Evolutionary conservation across 2,888 invertebrate genomes (phyloP).

Genomic region (Trichacis sp.): DNA sequence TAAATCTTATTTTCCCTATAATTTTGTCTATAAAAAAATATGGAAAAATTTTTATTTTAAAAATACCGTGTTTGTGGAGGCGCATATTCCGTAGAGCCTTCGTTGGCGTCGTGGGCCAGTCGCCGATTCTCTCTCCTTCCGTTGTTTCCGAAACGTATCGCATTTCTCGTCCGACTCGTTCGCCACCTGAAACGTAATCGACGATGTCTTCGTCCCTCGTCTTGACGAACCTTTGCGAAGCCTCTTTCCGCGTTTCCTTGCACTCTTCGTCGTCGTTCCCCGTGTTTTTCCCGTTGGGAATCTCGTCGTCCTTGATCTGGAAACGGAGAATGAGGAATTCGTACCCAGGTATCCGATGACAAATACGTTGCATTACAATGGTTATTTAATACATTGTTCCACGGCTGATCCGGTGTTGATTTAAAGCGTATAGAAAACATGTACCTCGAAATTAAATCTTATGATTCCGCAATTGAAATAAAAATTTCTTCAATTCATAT

Average conservation of each 20-base stretch:
- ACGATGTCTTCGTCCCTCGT: conserved; percentile 85
- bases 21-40: no score
- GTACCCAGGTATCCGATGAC: not conserved
- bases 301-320: conserved; percentile 80
- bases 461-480: no score
- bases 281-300: conserved; percentile 67
- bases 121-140: conserved; percentile 79
- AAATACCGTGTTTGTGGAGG: conserved; percentile 54
- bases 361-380: no score
- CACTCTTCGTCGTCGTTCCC: conserved; percentile 64
- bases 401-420: no score
- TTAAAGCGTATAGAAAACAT: no score
- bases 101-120: conserved; percentile 60
- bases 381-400: not conserved
- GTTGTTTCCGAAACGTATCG: conserved; percentile 85
- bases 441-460: no score
- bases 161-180: conserved; percentile 84
- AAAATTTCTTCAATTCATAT: no score
- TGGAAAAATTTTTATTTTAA: no score
- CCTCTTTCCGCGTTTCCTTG: conserved; percentile 68
- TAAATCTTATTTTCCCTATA: no score
- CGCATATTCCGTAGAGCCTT: conserved; percentile 54
- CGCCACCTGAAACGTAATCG: conserved; percentile 85
- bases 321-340: not conserved
- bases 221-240: conserved; percentile 76